These are phyloP conservation scores for Nasua narica DNA, from an alignment of 2,797 vertebrate species.

Conservation along the genomic window DNA sequence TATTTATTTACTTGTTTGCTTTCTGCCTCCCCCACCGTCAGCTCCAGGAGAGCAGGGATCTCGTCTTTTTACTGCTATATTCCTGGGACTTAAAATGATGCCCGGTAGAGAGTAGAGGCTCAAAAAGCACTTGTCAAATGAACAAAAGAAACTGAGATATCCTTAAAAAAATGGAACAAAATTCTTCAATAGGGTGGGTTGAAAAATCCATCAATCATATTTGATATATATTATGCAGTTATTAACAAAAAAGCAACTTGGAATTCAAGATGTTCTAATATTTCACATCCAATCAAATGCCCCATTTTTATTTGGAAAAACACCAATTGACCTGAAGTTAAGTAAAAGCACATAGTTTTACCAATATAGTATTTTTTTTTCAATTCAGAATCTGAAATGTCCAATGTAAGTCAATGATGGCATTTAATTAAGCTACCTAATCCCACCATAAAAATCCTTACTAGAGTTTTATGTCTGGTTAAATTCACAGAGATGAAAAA, in stretches of 20 bases:
- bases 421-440: not conserved
- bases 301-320: slow-evolving; percentile 7
- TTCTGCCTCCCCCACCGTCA: not conserved
- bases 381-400: not conserved
- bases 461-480: not conserved
- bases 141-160: not conserved
- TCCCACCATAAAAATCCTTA: not conserved
- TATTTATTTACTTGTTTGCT: not conserved
- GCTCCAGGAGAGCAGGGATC: not conserved
- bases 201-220: not conserved
- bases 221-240: not conserved
- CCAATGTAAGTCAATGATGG: not conserved
- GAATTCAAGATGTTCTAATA: not conserved
- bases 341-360: not conserved
- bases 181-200: not conserved
- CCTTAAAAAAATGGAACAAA: slow-evolving; percentile 2
- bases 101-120: not conserved
- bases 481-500: not conserved
- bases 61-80: not conserved
- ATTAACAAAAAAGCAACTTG: not conserved
- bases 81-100: not conserved
- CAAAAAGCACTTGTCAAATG: not conserved
- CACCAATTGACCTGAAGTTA: not conserved
- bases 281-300: not conserved
- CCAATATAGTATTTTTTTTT: not conserved